Evolutionary conservation across 2,888 invertebrate species (phyloP).

Genomic region (Himalopsyche tibetana): DNA sequence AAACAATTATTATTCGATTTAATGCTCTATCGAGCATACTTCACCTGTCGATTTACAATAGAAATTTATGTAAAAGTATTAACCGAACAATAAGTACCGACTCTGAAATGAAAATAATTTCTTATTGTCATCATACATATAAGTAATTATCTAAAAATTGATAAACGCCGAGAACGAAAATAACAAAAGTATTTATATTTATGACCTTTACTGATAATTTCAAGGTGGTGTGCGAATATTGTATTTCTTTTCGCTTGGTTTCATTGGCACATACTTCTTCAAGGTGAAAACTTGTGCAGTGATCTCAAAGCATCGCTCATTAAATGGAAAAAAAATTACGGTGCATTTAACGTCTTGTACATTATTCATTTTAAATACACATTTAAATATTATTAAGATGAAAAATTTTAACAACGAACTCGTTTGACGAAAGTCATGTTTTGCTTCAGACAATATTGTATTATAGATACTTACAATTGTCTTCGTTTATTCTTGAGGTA

Average conservation of each 20-base stretch:
- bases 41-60: not conserved
- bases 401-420: too few relatives aligned
- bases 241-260: not conserved
- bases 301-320: not conserved
- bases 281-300: constrained; percentile 11
- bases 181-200: not conserved
- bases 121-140: too few relatives aligned
- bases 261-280: not conserved
- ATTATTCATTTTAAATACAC: not conserved
- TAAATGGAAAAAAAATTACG: not conserved
- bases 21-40: not conserved
- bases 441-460: too few relatives aligned
- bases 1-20: constrained; percentile 28
- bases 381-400: too few relatives aligned
- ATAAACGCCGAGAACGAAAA: not conserved
- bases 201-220: constrained; percentile 10
- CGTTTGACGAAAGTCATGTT: too few relatives aligned
- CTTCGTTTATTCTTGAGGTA: too few relatives aligned
- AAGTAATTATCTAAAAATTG: too few relatives aligned
- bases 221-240: not conserved
- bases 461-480: too few relatives aligned
- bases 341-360: not conserved
- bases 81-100: too few relatives aligned
- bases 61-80: too few relatives aligned
- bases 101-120: too few relatives aligned